Base-by-base conservation (phyloP, 2,113 vertebrate species). In the Jaculus jaculus region DNA sequence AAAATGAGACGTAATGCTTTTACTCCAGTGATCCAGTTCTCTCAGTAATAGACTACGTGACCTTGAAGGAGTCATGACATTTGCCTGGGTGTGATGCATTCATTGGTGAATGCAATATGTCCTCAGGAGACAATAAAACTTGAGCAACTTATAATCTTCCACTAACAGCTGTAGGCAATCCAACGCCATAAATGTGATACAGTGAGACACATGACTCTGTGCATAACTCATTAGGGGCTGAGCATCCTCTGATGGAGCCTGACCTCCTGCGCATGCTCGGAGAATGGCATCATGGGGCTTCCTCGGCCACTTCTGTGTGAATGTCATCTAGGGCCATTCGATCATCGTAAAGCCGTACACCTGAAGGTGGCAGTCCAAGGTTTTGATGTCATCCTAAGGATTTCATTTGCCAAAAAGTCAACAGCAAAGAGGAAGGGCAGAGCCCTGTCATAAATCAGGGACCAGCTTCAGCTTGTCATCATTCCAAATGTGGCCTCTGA, bases 41-140 rank as follows among this genome's bases (percentile, higher is more conserved):
- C 3, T 42, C n/a, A 13, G n/a, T 32, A 61, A n/a, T 51, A 60
- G 79, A 18, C 65, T 69, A 2, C 7, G 21, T 93, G 91, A 89
- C 51, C 54, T 54, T 34, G 42, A 87, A 63, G 11, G 84, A 66
- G 34, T 77, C 89, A 73, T 86, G 71, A 58, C 26, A 17, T 69
- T 79, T 74, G 58, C 32, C 79, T 51, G 7, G 21, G 39, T 42
- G 65, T 69, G 37, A 77, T 47, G 12, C 20, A 23, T 58, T 95
- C 7, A 32, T 75, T 85, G 37, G 73, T 90, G 42, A 63, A 37
- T 72, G 58, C 30, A 69, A 78, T 90, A 37, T 78, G 26, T 69
- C 90, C 75, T 84, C 72, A 39, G 58, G 93, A 96, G 93, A 61
- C 61, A 84, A 69, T 95, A 80, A 96, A 92, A 42, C 26, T n/a